Evolutionary conservation across 2,797 vertebrate genomes (phyloP), one percentile per base, ranked within the genome.

Genomic region (Cheirogaleus major): DNA sequence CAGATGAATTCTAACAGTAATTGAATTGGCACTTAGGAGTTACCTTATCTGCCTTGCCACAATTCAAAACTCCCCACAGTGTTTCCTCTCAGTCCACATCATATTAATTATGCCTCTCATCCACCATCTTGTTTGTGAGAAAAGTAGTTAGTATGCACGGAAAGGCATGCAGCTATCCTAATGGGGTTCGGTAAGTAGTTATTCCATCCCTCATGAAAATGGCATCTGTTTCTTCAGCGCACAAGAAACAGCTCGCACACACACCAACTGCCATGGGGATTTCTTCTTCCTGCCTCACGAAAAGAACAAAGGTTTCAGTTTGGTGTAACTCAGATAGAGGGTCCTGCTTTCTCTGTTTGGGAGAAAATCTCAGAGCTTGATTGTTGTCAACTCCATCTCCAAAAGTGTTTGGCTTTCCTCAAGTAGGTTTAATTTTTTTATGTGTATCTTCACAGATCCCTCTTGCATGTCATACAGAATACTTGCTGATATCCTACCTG

Each of bases 1-100:
- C 73, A 95, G 92, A 95, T 98, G 73, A 89, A 95, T 96, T 98
- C 79, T 95, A 98, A 96, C 96, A 96, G 97, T 97, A 98, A 98
- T 96, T 97, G 93, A 96, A 96, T 52, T 91, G 90, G 65, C 93
- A 97, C 97, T 98, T 97, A 96, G 55, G 70, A 88, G 57, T 96
- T 94, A 96, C 79, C 81, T 98, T 91, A 97, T 95, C 97, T 97
- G 72, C 92, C 88, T 91, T 98, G 96, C 90, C 96, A 98, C 97
- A 94, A 97, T 96, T 97, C 95, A 94, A 89, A 96, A 87, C 79
- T 94, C 96, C 94, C 96, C 76, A 92, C 83, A 94, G 96, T 96
- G 97, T 96, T 98, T 88, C 72, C 83, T 95, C 76, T 96, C 96
- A 89, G 67, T 81, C 70, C 78, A 72, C 89, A 95, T 91, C 88